Evolutionary conservation across 2,888 invertebrate species (phyloP), one percentile per base, ranked within the genome.

Genomic region (Branchipolynoe longqiensis): DNA sequence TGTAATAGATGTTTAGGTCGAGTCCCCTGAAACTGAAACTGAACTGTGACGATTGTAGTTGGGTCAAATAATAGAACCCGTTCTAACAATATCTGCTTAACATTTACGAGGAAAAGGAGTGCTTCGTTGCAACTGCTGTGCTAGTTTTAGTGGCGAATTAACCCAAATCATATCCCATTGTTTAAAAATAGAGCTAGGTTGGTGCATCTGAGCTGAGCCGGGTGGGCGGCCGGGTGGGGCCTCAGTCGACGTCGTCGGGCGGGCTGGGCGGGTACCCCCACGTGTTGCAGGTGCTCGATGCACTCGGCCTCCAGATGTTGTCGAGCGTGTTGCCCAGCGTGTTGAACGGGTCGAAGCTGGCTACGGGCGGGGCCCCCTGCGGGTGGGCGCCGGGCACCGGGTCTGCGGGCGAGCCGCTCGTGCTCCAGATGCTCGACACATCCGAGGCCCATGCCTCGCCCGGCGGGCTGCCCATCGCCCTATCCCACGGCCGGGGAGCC

Each of bases 301-400:
- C 85, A 40, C 74, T 85, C 28, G 88, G 88, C 69, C 88, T 85
- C 88, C 88, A 88, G 74, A 88, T 88, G 83, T 78, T 87, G 58
- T 85, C 87, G 36, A 88, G 82, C 28, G 86, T 86, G 41, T 78
- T 87, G 41, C 86, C 87, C 69, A 88, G 82, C 40, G 41, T 62
- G 86, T 86, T 88, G 87, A 88, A 88, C 22, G 88, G 88, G 82
- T 88, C 87, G 56, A 88, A 88, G 41, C 54, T 62, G 56, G 64
- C 83, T 8, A 59, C 62, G 81, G 88, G 88, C 56, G 87, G 22
- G 33, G 38, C 22, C 48, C n/a, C 48, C 54, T 40, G 41, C 1
- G 38, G 36, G n/a, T 36, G 14, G 1, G 33, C 40, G 3, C 38
- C 18, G n/a, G 22, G 1, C 1, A 38, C 41, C 3, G 56, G 36